Conservation (phyloP, 1,140 invertebrate species). For the Propsilocerus akamusi region DNA sequence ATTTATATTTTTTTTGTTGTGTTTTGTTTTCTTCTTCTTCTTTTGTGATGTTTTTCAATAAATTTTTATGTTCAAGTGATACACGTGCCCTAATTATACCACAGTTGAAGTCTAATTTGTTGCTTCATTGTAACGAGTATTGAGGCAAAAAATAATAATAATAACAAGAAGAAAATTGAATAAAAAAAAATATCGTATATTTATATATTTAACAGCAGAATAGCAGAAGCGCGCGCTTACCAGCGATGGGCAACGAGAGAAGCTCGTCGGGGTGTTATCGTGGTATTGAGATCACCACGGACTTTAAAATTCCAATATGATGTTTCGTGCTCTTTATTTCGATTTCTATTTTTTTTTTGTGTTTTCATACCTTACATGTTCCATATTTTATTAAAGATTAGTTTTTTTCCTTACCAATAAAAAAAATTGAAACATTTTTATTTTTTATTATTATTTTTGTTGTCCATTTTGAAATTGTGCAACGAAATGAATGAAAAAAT, state of each 20-base stretch:
- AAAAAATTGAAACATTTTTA: too few relatives aligned
- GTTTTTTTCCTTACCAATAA: too few relatives aligned
- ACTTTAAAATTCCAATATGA: constrained; percentile 4
- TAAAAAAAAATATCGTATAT: neutral
- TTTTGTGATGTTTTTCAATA: neutral
- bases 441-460: too few relatives aligned
- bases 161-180: neutral
- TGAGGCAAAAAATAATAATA: neutral
- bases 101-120: constrained; percentile 1
- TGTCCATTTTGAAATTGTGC: too few relatives aligned
- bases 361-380: too few relatives aligned
- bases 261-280: neutral
- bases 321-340: constrained; percentile 3
- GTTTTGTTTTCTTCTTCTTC: too few relatives aligned
- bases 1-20: too few relatives aligned
- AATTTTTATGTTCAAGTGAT: neutral
- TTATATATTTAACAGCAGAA: too few relatives aligned
- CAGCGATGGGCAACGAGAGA: too few relatives aligned
- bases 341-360: neutral
- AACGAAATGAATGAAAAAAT: too few relatives aligned
- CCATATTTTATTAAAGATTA: too few relatives aligned
- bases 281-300: neutral
- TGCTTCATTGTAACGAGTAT: neutral
- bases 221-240: too few relatives aligned
- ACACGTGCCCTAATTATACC: constrained; percentile 1